Evolutionary conservation across 2,888 invertebrate species (phyloP), one percentile per base, ranked within the genome.

Genomic region (Drosophila pseudotalamancana): DNA sequence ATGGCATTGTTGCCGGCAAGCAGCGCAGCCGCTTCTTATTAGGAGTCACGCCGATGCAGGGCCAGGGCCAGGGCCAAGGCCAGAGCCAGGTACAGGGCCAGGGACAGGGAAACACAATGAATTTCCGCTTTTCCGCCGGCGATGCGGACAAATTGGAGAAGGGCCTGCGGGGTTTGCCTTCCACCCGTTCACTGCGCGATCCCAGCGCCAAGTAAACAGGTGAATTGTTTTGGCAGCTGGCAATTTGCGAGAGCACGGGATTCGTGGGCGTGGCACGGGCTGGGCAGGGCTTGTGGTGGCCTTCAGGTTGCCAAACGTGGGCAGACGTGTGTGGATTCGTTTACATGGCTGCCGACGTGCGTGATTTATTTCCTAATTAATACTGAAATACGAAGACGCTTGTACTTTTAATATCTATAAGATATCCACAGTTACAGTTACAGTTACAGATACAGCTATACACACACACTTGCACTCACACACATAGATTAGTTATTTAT

Each of bases 41-140:
- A 35, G 81, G 81, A 9, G 84, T 84, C 4, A 70, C n/a, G n/a
- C n/a, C n/a, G n/a, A 35, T 43, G n/a, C 37, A 23, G 12, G 37
- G 31, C 3, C 43, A 42, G 42, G 2, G 31, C 12, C 19, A 23
- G 16, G 5, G 46, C 6, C 31, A 14, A 3, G 37, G 42, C 6
- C 43, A 19, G 29, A 2, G 12, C 18, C 77, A 81, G 37, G 31
- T 11, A 29, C 66, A 61, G 48, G 42, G 35, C 8, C 70, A 61
- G 32, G 19, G 37, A 11, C 65, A 63, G 19, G 70, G 50, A 6
- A 76, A 84, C 19, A 61, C 76, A 4, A 89, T 83, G 37, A 92
- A 93, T 64, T 94, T 93, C 87, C 92, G 95, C 66, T 94, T 94
- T 89, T 95, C 95, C 34, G 93, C 95, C 8, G 95, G 95, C 57